Conservation (phyloP, 2,888 invertebrate species). For the Ceratothoa steindachneri region DNA sequence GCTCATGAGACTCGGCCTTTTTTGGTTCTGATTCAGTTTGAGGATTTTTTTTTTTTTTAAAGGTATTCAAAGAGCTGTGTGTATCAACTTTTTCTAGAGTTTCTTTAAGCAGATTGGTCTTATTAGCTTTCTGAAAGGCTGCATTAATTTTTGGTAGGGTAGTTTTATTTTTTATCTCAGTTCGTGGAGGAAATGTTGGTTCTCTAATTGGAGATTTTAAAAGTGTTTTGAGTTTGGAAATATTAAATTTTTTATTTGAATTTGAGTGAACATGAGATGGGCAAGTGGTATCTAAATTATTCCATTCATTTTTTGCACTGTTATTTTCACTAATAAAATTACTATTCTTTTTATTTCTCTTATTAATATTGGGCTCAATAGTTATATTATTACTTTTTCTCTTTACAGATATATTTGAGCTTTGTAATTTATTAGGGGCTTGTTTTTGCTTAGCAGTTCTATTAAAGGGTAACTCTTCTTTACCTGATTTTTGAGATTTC, state of each 20-base stretch:
- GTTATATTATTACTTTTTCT: neutral
- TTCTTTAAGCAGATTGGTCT: no score
- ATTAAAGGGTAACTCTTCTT: neutral
- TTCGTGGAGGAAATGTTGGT: neutral
- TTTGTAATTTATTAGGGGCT: neutral
- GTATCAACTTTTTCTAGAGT: neutral
- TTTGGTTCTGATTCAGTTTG: neutral
- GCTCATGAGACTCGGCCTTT: neutral
- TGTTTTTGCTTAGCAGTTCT: neutral
- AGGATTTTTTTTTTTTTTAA: neutral
- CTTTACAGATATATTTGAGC: neutral
- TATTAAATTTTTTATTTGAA: neutral
- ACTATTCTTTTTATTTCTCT: neutral
- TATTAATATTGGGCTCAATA: no score
- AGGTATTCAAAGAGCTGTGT: no score
- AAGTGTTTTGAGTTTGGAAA: neutral
- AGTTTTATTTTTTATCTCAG: neutral
- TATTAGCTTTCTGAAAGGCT: no score
- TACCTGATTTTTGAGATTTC: neutral
- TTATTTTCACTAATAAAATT: neutral
- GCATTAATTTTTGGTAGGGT: neutral
- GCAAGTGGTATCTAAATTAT: neutral
- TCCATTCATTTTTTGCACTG: neutral
- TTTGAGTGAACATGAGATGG: neutral
- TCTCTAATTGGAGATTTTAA: neutral